Conservation (phyloP, 2,888 invertebrate species). For the Eupithecia tripunctaria region DNA sequence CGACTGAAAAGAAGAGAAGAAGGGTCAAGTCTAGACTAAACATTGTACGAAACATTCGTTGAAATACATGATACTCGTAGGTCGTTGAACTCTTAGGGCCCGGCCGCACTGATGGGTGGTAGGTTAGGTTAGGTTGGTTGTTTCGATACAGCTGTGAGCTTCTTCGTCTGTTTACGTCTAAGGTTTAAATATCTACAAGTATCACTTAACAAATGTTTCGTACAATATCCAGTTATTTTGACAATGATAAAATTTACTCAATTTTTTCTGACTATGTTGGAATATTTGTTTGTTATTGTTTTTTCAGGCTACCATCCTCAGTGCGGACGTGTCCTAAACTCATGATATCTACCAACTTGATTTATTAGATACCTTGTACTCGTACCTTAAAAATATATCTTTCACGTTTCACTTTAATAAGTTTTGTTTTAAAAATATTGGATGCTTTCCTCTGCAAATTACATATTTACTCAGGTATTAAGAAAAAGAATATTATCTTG, state of each 20-base stretch:
- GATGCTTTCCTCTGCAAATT: background rate
- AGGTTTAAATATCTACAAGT: no score
- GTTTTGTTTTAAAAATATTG: background rate
- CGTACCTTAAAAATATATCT: background rate
- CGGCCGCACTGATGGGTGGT: background rate
- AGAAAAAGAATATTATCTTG: background rate
- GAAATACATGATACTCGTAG: background rate
- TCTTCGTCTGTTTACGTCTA: background rate
- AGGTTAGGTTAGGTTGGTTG: background rate
- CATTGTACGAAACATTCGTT: background rate
- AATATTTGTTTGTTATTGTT: no score
- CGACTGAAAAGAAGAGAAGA: background rate
- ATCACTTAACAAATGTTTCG: no score
- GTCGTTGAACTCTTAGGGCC: background rate
- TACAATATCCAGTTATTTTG: no score
- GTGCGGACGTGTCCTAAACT: background rate
- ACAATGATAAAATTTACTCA: no score
- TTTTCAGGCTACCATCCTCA: background rate
- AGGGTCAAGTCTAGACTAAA: background rate
- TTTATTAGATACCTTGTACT: background rate
- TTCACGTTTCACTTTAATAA: background rate
- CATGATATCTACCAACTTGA: background rate
- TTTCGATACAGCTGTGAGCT: background rate
- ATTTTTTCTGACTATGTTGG: no score
- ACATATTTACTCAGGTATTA: background rate